Evolutionary conservation across 1,140 invertebrate genomes (phyloP), one percentile per base, ranked within the genome.

Genomic region (Brachionus koreanus): DNA sequence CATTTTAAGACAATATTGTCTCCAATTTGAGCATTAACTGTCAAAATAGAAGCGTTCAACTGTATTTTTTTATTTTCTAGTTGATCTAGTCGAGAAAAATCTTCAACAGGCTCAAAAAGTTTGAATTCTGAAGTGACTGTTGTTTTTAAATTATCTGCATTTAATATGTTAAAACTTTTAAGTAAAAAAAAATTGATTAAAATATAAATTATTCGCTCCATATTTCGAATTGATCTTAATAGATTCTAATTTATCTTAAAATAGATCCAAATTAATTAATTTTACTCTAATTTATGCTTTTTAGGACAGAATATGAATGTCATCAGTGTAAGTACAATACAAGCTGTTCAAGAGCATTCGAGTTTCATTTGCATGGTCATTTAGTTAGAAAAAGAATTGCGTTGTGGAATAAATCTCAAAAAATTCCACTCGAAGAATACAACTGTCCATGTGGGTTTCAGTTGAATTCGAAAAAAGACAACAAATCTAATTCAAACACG

Each of bases 361-460:
- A 79, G 7, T 79, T n/a, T 49, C 76, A 79, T 79, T 61, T 79
- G 57, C 76, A 79, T 43, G 76, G 76, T 13, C 76, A 79, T 79
- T 61, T 79, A 49, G 76, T 79, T 5, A 79, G 61, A 19, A 79
- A 79, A 61, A 39, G 76, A 79, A 25, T 79, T 12, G 76, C 76
- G 1, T 19, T 79, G 10, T 79, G 76, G 76, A 79, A 79, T 29
- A 79, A 79, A 25, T 42, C 49, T 19, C 25, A 61, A 16, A 37
- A 42, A 33, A 79, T 35, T 42, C 12, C 25, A 23, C 33, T 61
- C 2, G 49, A 79, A 65, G 49, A 39, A 10, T 79, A 79, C 9
- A 23, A 33, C 25, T 79, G 76, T 79, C 76, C 76, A 25, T 79
- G 76, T 29, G 76, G 76, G 12, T 79, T 79, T 43, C 25, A 23